Evolutionary conservation across 2,797 vertebrate genomes (phyloP).

Genomic region (Enteromius radiatus): DNA sequence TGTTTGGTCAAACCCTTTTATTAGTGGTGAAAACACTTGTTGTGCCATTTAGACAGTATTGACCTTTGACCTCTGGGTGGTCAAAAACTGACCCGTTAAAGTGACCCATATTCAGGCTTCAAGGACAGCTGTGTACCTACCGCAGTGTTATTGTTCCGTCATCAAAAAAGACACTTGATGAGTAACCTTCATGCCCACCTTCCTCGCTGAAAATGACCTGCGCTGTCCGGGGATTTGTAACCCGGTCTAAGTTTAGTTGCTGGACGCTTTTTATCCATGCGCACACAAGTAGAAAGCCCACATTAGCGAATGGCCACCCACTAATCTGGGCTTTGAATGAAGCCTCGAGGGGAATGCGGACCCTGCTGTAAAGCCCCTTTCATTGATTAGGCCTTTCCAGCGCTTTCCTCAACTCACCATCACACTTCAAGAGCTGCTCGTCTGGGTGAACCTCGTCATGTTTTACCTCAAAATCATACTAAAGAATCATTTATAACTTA

Average conservation of each 20-base stretch:
- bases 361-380: constrained; percentile 40
- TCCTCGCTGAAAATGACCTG: constrained; percentile 50
- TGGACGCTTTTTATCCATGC: constrained; percentile 41
- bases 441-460: neutral
- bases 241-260: constrained; percentile 55
- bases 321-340: constrained; percentile 59
- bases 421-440: constrained; percentile 14
- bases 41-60: constrained; percentile 12
- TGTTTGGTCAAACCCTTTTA: constrained; percentile 15
- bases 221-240: constrained; percentile 46
- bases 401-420: constrained; percentile 33
- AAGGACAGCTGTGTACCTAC: constrained; percentile 31
- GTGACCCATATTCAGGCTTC: constrained; percentile 36
- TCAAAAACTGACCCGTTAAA: constrained; percentile 46
- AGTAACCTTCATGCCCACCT: constrained; percentile 49
- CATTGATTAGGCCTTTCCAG: constrained; percentile 55
- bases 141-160: constrained; percentile 27
- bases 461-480: neutral
- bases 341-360: constrained; percentile 46
- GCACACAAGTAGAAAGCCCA: constrained; percentile 41
- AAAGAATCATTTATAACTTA: neutral
- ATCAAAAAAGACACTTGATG: constrained; percentile 51
- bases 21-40: constrained; percentile 18
- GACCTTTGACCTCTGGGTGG: constrained; percentile 36
- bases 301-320: constrained; percentile 48